Evolutionary conservation across 37 sponge, comb jelly and placozoan genomes (phyloP).

Genomic region (Crambe crambe): DNA sequence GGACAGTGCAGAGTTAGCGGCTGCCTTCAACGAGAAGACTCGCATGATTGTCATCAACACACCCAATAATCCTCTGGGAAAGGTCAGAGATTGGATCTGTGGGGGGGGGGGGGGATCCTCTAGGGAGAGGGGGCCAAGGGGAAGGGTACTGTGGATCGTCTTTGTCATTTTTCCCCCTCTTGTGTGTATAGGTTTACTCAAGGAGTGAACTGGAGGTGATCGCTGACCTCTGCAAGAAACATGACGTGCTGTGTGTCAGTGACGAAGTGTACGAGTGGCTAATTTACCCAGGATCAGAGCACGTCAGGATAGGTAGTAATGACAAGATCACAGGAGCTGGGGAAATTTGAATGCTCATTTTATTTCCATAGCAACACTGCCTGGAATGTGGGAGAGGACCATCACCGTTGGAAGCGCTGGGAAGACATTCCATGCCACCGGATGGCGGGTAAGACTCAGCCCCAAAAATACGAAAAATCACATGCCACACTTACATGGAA

Average conservation of each 20-base stretch:
- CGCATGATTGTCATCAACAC: slow-evolving; percentile 90
- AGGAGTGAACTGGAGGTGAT: slow-evolving; percentile 85
- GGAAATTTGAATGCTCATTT: not conserved
- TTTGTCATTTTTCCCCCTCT: not conserved
- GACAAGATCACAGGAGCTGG: not conserved
- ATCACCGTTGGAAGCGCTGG: slow-evolving; percentile 96
- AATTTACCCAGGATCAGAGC: slow-evolving; percentile 73
- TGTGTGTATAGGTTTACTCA: slow-evolving; percentile 57
- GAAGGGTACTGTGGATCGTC: not conserved
- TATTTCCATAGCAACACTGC: slow-evolving; percentile 71
- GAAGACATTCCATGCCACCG: slow-evolving; percentile 96
- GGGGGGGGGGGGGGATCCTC: not conserved
- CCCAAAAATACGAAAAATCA: no score
- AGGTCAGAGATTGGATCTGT: slow-evolving; percentile 40
- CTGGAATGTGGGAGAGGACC: slow-evolving; percentile 98
- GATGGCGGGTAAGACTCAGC: slow-evolving; percentile 87
- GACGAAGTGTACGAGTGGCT: slow-evolving; percentile 99
- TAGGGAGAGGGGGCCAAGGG: not conserved
- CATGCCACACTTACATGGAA: no score
- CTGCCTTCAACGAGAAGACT: slow-evolving; percentile 86
- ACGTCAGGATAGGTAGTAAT: slow-evolving; percentile 74
- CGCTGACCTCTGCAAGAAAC: slow-evolving; percentile 87
- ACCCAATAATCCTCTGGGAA: slow-evolving; percentile 95
- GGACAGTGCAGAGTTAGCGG: slow-evolving; percentile 79
- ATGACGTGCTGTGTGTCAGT: slow-evolving; percentile 89